Percentiles rank a stretch among this genome's conserved stretches.
phyloP scores from a whole-genome alignment of 2,113 vertebrate genomes.

The Ellobius talpinus region DNA sequence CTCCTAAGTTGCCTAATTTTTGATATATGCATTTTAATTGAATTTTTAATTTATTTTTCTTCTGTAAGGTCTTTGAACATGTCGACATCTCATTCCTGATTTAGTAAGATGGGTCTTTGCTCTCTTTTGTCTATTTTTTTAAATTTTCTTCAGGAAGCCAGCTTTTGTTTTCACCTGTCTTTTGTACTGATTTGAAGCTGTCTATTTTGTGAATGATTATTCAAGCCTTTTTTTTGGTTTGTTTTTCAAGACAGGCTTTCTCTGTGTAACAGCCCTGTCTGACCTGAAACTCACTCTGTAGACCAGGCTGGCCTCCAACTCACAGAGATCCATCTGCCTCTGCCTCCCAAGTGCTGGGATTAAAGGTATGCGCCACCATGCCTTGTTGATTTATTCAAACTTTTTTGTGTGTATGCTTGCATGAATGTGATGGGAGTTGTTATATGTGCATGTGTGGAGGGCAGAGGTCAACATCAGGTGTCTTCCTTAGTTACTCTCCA shows the following conservation, averaged over 20 bases:
- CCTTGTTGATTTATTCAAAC: no score
- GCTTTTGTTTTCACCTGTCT: background rate
- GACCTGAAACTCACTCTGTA: no score
- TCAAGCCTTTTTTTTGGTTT: background rate
- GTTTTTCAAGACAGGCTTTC: background rate
- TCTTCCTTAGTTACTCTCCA: no score
- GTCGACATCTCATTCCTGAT: background rate
- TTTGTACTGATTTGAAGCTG: background rate
- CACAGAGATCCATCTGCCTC: no score
- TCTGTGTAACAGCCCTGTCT: no score
- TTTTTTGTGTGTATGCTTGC: no score
- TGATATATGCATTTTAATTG: background rate
- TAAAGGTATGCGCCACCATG: no score
- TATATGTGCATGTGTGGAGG: no score
- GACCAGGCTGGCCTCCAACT: no score
- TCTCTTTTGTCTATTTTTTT: background rate
- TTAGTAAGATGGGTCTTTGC: background rate
- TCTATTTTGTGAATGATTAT: background rate
- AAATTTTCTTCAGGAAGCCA: background rate
- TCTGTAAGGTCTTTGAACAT: background rate
- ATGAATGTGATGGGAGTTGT: no score
- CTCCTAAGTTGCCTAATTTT: background rate
- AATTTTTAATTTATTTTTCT: background rate
- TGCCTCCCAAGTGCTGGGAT: no score
- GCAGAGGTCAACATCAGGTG: no score